These are phyloP conservation scores for Mesitornis unicolor DNA, from an alignment of 2,113 vertebrate species.

Conservation along the genomic window DNA sequence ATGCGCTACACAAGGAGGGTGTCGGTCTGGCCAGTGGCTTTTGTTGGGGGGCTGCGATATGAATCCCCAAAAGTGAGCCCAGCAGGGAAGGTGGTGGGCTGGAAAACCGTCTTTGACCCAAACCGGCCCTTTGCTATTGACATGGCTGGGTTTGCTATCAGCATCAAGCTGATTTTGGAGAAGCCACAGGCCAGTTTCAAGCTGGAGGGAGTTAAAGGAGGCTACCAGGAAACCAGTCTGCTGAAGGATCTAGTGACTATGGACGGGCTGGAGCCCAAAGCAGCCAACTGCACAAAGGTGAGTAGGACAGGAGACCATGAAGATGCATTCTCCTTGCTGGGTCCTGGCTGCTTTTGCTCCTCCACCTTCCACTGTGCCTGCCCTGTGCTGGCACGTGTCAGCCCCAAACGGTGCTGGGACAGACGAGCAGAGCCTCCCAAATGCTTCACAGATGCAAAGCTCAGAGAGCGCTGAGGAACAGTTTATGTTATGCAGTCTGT, in stretches of 20 bases:
- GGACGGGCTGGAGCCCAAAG: conserved; percentile 84
- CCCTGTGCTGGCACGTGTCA: background rate
- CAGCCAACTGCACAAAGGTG: conserved; percentile 88
- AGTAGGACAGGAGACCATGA: background rate
- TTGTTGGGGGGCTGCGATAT: conserved; percentile 82
- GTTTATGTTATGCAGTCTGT: background rate
- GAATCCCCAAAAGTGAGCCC: conserved; percentile 84
- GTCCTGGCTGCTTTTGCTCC: background rate
- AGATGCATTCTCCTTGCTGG: background rate
- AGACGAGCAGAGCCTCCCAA: background rate
- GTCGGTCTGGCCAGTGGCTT: conserved; percentile 88
- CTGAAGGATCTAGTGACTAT: conserved; percentile 85
- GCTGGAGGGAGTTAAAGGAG: conserved; percentile 83
- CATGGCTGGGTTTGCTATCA: conserved; percentile 89
- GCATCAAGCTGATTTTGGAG: conserved; percentile 80
- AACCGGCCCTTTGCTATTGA: conserved; percentile 87
- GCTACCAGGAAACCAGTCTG: conserved; percentile 87
- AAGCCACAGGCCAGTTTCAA: conserved; percentile 86
- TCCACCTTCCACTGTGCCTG: background rate
- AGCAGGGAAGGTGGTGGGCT: conserved; percentile 83
- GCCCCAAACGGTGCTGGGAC: background rate
- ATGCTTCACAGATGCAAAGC: background rate
- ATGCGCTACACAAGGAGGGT: conserved; percentile 85
- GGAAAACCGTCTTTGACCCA: conserved; percentile 86
- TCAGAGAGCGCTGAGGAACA: background rate